phyloP scores from a whole-genome alignment of 1,140 invertebrate species.

The Physella acuta region DNA sequence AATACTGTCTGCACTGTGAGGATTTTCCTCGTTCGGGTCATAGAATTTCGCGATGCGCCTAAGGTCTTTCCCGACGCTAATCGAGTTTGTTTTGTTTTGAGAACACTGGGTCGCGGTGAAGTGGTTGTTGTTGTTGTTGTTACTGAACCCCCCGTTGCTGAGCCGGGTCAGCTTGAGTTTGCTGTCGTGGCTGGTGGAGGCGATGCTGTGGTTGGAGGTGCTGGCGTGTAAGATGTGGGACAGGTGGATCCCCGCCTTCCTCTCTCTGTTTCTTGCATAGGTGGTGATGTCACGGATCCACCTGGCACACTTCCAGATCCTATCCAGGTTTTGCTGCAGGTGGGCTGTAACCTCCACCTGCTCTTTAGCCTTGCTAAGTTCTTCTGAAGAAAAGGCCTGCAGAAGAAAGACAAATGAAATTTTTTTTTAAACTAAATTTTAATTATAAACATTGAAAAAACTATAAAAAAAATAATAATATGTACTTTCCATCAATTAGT shows the following conservation, averaged over 20 bases:
- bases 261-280: conserved; percentile 79
- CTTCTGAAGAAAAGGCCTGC: conserved; percentile 83
- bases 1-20: conserved; percentile 22
- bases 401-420: conserved; percentile 18
- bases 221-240: conserved; percentile 29
- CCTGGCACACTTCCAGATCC: conserved; percentile 85
- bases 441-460: no score
- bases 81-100: conserved; percentile 33
- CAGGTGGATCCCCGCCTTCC: conserved; percentile 53
- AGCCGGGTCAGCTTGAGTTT: conserved; percentile 15
- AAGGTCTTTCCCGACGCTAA: conserved; percentile 52
- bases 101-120: background rate
- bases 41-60: conserved; percentile 52
- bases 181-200: background rate
- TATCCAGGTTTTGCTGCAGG: conserved; percentile 56
- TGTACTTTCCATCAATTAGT: no score
- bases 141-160: background rate
- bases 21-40: conserved; percentile 45
- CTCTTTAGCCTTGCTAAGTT: conserved; percentile 82
- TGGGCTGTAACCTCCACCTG: conserved; percentile 71
- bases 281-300: conserved; percentile 95
- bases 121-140: conserved; percentile 34
- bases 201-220: conserved; percentile 12
- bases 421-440: background rate
- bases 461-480: no score